Percentiles rank a stretch among this genome's conserved stretches.
These are phyloP conservation scores for Acipenser ruthenus DNA, from an alignment of 2,797 vertebrate species.

Conservation along the genomic window DNA sequence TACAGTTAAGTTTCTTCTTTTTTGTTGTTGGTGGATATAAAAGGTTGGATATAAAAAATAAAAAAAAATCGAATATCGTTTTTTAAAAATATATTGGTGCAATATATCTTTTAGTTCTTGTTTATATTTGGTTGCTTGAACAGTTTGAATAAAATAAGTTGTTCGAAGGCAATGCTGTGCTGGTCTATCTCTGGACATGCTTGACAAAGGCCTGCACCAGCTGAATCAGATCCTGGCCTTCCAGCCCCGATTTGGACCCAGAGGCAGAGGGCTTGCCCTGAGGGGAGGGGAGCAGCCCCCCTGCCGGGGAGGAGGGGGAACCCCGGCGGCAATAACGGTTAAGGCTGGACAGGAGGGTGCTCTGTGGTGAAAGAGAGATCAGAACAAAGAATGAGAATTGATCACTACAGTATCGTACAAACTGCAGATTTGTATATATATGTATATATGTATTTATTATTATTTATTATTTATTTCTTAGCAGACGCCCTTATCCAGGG, in stretches of 20 bases:
- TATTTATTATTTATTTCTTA: too few relatives aligned
- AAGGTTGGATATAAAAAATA: neutral
- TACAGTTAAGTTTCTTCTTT: neutral
- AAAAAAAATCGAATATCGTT: neutral
- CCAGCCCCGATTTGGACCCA: constrained; percentile 67
- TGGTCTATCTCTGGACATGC: constrained; percentile 80
- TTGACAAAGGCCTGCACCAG: constrained; percentile 90
- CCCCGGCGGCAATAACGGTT: constrained; percentile 86
- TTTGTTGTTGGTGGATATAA: neutral
- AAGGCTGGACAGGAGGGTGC: constrained; percentile 83
- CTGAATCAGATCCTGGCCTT: constrained; percentile 91
- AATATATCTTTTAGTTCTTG: neutral
- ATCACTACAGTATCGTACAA: too few relatives aligned
- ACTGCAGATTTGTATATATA: too few relatives aligned
- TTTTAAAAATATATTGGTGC: neutral
- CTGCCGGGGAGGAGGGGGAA: constrained; percentile 81
- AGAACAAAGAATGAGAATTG: too few relatives aligned
- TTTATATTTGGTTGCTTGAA: neutral
- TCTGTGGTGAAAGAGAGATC: constrained; percentile 51
- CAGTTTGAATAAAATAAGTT: neutral
- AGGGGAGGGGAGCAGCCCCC: constrained; percentile 69
- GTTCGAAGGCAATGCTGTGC: neutral
- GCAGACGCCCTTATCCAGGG: too few relatives aligned
- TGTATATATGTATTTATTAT: too few relatives aligned
- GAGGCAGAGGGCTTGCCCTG: constrained; percentile 69